Percentiles rank a stretch among this genome's conserved stretches.
These are phyloP conservation scores for Thymelicus lineola DNA, from an alignment of 2,888 invertebrate species.

Conservation along the genomic window DNA sequence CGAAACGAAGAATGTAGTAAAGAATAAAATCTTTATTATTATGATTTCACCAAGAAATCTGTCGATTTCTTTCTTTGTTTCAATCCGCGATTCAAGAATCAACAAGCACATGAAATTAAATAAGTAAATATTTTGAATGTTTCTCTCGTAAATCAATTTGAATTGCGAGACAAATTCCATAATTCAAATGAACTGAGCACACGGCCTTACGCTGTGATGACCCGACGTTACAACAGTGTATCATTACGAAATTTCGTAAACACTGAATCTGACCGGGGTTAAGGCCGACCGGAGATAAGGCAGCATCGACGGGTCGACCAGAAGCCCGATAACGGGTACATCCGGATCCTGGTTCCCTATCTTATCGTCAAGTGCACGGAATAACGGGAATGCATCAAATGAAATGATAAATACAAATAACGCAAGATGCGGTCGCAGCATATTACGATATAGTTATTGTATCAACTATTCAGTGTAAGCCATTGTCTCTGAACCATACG, in stretches of 20 bases:
- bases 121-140: no score
- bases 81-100: no score
- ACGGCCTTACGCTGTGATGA: slow-evolving; percentile 22
- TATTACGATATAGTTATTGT: neutral
- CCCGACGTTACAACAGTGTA: slow-evolving; percentile 15
- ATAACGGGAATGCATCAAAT: neutral
- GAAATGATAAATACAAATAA: neutral
- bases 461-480: no score
- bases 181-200: slow-evolving; percentile 9
- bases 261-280: slow-evolving; percentile 32
- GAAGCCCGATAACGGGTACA: slow-evolving; percentile 42
- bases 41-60: no score
- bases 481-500: no score
- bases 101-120: no score
- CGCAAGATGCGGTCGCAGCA: neutral
- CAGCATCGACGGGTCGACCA: slow-evolving; percentile 33
- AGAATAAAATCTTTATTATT: no score
- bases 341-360: slow-evolving; percentile 47
- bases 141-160: neutral
- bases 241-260: slow-evolving; percentile 30
- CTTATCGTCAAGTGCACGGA: slow-evolving; percentile 43
- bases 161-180: neutral
- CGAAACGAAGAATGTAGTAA: no score
- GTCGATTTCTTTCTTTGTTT: no score
- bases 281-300: slow-evolving; percentile 43